Percentiles rank a stretch among this genome's conserved stretches.
These are phyloP conservation scores for Ennomos erosarius DNA, from an alignment of 2,888 invertebrate genomes.

Conservation along the genomic window DNA sequence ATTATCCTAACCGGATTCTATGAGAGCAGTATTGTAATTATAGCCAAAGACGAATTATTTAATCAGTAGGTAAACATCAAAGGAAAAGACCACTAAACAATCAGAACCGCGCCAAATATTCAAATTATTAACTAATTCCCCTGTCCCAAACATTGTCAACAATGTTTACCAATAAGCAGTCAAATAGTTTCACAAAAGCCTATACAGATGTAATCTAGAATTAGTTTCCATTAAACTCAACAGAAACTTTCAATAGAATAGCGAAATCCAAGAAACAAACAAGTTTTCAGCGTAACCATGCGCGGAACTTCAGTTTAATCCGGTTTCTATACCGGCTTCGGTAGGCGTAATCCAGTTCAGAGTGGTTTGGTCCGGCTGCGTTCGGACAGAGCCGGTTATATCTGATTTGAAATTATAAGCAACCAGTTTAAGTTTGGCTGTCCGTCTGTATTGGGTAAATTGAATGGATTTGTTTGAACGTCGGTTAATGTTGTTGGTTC, in stretches of 20 bases:
- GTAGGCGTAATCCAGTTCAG: constrained; percentile 67
- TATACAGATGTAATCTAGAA: constrained; percentile 55
- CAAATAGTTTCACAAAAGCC: constrained; percentile 49
- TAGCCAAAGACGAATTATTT: constrained; percentile 5
- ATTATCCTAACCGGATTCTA: too few relatives aligned
- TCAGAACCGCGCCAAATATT: constrained; percentile 38
- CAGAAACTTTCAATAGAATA: constrained; percentile 52
- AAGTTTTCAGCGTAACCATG: constrained; percentile 81
- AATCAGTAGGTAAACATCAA: constrained; percentile 14
- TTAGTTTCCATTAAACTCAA: constrained; percentile 62
- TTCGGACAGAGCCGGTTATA: constrained; percentile 56
- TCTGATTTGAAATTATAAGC: constrained; percentile 77
- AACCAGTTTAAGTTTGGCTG: constrained; percentile 53
- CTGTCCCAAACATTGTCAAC: constrained; percentile 43
- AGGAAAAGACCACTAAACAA: constrained; percentile 20
- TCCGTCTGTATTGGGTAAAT: constrained; percentile 37
- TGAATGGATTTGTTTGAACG: constrained; percentile 37
- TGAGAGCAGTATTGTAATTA: background rate
- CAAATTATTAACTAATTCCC: constrained; percentile 43
- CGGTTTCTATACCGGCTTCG: constrained; percentile 65
- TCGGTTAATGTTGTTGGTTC: constrained; percentile 29
- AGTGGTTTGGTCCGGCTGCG: constrained; percentile 57
- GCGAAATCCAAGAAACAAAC: constrained; percentile 72
- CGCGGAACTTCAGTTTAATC: constrained; percentile 78
- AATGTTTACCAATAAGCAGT: constrained; percentile 46